Conservation (phyloP, 2,113 vertebrate genomes). For the Gorsachius goisagi region DNA sequence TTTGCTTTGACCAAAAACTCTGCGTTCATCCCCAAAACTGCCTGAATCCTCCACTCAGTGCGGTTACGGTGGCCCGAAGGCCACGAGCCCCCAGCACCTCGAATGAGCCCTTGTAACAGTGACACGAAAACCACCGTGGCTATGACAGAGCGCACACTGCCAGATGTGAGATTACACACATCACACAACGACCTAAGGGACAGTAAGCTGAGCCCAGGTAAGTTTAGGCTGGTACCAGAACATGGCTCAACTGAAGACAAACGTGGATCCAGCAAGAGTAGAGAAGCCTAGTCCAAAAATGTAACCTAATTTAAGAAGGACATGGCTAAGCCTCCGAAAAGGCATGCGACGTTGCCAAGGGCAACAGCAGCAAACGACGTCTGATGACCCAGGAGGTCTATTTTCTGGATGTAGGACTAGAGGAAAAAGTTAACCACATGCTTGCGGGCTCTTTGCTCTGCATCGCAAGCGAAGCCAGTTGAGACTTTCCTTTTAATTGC, state of each 20-base stretch:
- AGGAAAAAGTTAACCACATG: background rate
- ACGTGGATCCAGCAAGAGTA: background rate
- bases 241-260: background rate
- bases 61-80: rapidly evolving
- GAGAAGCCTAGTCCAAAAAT: background rate
- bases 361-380: background rate
- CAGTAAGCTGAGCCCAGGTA: background rate
- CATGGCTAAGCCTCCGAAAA: background rate
- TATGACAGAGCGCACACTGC: rapidly evolving
- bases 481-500: background rate
- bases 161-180: rapidly evolving
- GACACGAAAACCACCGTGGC: background rate
- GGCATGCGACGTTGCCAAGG: rapidly evolving
- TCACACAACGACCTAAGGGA: too few species aligned
- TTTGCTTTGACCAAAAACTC: background rate
- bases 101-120: rapidly evolving
- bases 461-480: too few species aligned
- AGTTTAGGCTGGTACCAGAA: background rate
- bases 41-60: rapidly evolving
- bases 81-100: background rate
- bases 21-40: rapidly evolving
- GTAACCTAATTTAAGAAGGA: background rate
- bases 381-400: background rate
- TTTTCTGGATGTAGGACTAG: background rate
- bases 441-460: background rate